Base-by-base conservation (phyloP, 2,888 invertebrate genomes). In the Melanostoma scalare region DNA sequence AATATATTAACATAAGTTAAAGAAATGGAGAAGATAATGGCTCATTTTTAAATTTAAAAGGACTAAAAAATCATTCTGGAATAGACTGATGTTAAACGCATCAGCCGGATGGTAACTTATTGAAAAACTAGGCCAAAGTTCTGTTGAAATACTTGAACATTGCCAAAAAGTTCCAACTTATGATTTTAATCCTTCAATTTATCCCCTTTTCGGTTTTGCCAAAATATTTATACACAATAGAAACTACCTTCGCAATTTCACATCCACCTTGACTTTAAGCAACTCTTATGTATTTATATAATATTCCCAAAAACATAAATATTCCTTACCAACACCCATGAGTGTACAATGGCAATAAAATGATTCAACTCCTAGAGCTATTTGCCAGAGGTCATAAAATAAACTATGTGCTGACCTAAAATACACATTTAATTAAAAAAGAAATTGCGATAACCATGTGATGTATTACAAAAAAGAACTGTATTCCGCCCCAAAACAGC, bases 351-450 rank as follows among this genome's bases (percentile, higher is more conserved):
- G 38, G 52, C 53, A 30, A 52, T 48, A 38, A 42, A 53, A 53
- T 68, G 73, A 73, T 36, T 73, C 73, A 78, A 36, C 46, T 63
- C 44, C 56, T 52, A 31, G 30, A 46, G 61, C 38, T 56, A 68
- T 31, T 20, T 68, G 63, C 68, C 82, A 82, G 58, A 58, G 82
- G 78, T 77, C 63, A 78, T 68, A 48, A 38, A 67, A 77, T 68
- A 81, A 81, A 77, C 76, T 61, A 77, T 60, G 33, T 56, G 48
- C 44, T 68, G 67, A 68, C 81, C 77, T 69, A 67, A 77, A 77
- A 76, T 31, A 40, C n/a, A 38, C 38, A 35, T 38, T 48, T 77
- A 73, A 73, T 68, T 69, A 63, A 69, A 78, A 79, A 68, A 61
- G 44, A 56, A 58, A 63, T 44, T 5, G n/a, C 9, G 31, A 35